Evolutionary conservation across 2,797 vertebrate species (phyloP).

Genomic region (Hoplostethus atlanticus): DNA sequence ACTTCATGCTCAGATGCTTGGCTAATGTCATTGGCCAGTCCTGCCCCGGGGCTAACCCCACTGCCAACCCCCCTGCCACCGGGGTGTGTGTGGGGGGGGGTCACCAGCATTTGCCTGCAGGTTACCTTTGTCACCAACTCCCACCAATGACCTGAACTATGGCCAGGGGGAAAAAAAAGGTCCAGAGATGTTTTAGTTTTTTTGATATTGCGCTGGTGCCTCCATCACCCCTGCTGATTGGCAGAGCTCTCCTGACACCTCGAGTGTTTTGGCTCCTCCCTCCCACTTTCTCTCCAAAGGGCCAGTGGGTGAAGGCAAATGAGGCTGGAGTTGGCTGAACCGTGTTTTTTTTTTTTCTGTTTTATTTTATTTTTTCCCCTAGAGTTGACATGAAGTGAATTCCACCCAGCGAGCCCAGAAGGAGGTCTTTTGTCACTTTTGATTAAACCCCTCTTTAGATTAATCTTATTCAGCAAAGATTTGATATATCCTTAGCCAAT

Average conservation of each 20-base stretch:
- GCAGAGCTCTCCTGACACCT: conserved; percentile 46
- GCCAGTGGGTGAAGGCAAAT: conserved; percentile 29
- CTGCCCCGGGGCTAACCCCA: conserved; percentile 50
- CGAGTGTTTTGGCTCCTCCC: conserved; percentile 10
- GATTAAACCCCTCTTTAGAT: conserved; percentile 62
- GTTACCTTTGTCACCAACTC: conserved; percentile 69
- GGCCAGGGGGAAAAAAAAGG: conserved; percentile 35
- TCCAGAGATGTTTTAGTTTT: conserved; percentile 53
- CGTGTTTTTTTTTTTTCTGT: conserved; percentile 6
- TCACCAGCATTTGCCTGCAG: conserved; percentile 52
- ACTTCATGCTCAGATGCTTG: conserved; percentile 50
- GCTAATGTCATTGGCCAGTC: conserved; percentile 64
- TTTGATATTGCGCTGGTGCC: conserved; percentile 46
- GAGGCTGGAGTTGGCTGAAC: neutral
- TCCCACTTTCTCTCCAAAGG: conserved; percentile 3
- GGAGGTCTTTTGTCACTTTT: conserved; percentile 57
- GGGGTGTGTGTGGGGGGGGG: conserved; percentile 9
- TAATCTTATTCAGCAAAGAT: conserved; percentile 60
- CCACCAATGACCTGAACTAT: conserved; percentile 53
- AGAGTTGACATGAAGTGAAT: conserved; percentile 28
- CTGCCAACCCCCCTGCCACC: conserved; percentile 11
- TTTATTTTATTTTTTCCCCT: neutral
- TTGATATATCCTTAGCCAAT: conserved; percentile 54
- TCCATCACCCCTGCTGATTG: conserved; percentile 57
- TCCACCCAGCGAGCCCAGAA: conserved; percentile 26